phyloP scores from a whole-genome alignment of 2,888 invertebrate genomes.

The Brenthis hecate region DNA sequence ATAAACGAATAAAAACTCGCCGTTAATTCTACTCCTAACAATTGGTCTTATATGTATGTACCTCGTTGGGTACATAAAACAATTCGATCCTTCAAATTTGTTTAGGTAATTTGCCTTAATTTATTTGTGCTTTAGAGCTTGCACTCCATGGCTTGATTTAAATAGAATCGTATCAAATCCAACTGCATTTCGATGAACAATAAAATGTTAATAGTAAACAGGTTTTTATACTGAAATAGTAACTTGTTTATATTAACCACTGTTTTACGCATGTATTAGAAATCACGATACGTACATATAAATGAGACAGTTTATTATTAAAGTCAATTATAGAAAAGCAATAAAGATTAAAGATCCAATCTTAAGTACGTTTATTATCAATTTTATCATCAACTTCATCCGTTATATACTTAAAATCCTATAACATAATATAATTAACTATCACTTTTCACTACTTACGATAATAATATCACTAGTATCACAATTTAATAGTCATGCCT shows the following conservation, averaged over 20 bases:
- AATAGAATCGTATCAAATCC: conserved; percentile 8
- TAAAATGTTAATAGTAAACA: conserved; percentile 23
- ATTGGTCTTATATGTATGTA: conserved; percentile 38
- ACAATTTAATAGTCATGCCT: neutral
- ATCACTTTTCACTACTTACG: conserved; percentile 7
- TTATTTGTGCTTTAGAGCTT: conserved; percentile 27
- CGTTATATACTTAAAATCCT: conserved; percentile 9
- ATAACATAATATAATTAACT: conserved; percentile 8
- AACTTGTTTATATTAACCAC: conserved; percentile 10
- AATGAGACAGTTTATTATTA: neutral
- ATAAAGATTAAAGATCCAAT: neutral
- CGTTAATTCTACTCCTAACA: conserved; percentile 52
- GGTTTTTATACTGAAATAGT: neutral
- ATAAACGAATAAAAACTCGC: conserved; percentile 39
- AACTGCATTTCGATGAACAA: conserved; percentile 19
- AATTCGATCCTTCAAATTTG: conserved; percentile 26
- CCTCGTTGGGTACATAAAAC: neutral
- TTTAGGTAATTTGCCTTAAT: conserved; percentile 36
- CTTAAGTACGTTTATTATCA: neutral
- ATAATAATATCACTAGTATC: neutral
- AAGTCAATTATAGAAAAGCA: neutral
- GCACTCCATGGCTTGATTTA: conserved; percentile 9
- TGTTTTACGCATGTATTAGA: neutral
- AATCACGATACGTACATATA: neutral
- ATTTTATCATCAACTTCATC: conserved; percentile 5